phyloP scores from a whole-genome alignment of 2,888 invertebrate genomes.

The Mantis religiosa region DNA sequence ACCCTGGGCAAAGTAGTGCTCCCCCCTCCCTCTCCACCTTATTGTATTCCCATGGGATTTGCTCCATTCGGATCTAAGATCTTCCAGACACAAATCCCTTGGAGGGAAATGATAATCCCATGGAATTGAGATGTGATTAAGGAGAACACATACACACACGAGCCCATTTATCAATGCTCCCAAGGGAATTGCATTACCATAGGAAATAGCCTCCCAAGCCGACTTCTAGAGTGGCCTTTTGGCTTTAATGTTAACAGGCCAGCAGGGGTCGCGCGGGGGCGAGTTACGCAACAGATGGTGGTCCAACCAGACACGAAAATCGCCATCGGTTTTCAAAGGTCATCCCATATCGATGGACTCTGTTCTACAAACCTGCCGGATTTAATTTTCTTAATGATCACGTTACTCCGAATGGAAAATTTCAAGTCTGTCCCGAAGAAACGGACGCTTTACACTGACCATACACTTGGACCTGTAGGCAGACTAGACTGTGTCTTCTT shows the following conservation, averaged over 20 bases:
- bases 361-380: not conserved
- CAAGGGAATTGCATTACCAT: slow-evolving; percentile 32
- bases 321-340: not conserved
- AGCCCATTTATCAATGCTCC: slow-evolving; percentile 23
- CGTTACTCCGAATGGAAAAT: no score
- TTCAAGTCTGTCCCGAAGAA: no score
- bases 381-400: not conserved
- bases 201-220: slow-evolving; percentile 19
- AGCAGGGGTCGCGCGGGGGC: not conserved
- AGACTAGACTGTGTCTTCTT: no score
- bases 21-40: not conserved
- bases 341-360: not conserved
- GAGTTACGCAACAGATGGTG: not conserved
- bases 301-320: not conserved
- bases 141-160: slow-evolving; percentile 5
- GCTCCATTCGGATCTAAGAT: slow-evolving; percentile 24
- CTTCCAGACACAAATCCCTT: slow-evolving; percentile 15
- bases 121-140: slow-evolving; percentile 7
- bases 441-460: no score
- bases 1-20: slow-evolving; percentile 26
- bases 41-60: slow-evolving; percentile 31
- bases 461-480: no score
- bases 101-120: slow-evolving; percentile 6
- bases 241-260: not conserved
- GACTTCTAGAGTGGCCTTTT: not conserved